phyloP scores from a whole-genome alignment of 2,113 vertebrate species.

The Petrocephalus zakoni region DNA sequence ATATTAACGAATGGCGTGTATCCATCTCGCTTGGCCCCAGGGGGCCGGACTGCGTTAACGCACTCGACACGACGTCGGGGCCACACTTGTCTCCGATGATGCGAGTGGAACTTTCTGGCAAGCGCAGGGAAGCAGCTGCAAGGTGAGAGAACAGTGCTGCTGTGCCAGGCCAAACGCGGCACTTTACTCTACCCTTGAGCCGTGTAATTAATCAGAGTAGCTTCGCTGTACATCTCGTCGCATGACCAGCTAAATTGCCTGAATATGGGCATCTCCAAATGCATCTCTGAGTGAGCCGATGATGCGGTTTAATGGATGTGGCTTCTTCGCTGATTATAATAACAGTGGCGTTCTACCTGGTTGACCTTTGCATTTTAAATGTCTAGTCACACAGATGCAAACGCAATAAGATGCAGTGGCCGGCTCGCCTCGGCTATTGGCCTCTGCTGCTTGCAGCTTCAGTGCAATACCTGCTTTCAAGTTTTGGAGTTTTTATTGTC shows the following conservation, averaged over 20 bases:
- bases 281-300: neutral
- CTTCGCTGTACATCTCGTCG: neutral
- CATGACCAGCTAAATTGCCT: neutral
- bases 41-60: too few relatives aligned
- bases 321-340: neutral
- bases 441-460: neutral
- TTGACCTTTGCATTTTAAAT: neutral
- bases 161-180: neutral
- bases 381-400: neutral
- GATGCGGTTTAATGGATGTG: neutral
- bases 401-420: slow-evolving; percentile 18
- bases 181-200: neutral
- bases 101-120: neutral
- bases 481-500: neutral
- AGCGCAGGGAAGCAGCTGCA: neutral
- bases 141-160: neutral
- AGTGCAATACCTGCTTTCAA: neutral
- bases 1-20: slow-evolving; percentile 22
- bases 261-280: neutral
- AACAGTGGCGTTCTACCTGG: neutral
- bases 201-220: neutral
- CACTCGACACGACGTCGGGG: neutral
- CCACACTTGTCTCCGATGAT: neutral
- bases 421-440: neutral
- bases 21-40: neutral